Evolutionary conservation across 2,888 invertebrate genomes (phyloP).

Genomic region (Orchestes rusci): DNA sequence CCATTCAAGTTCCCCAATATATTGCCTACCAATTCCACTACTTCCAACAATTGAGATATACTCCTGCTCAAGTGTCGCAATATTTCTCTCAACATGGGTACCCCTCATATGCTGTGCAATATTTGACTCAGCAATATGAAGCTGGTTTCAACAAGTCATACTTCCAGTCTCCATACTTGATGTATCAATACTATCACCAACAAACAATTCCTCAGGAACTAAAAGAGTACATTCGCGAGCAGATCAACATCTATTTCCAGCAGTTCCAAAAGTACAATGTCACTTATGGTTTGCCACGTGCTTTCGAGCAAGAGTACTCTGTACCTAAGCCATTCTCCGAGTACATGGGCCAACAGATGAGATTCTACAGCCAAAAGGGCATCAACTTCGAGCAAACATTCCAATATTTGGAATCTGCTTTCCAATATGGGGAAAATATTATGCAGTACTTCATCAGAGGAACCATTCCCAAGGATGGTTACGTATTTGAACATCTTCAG

Average conservation of each 20-base stretch:
- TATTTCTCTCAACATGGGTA: constrained; percentile 11
- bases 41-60: constrained; percentile 11
- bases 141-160: constrained; percentile 7
- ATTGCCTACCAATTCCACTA: constrained; percentile 14
- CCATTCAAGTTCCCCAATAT: constrained; percentile 9
- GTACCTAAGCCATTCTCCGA: constrained; percentile 11
- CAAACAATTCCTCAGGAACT: constrained; percentile 9
- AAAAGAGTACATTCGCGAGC: constrained; percentile 5
- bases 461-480: constrained; percentile 4
- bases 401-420: constrained; percentile 9
- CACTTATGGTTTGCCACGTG: constrained; percentile 1
- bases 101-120: constrained; percentile 9
- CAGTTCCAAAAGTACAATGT: constrained; percentile 1
- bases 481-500: constrained; percentile 5
- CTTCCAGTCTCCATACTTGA: constrained; percentile 10
- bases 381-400: constrained; percentile 2
- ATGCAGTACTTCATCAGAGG: constrained; percentile 3
- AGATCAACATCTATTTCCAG: constrained; percentile 3
- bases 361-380: constrained; percentile 8
- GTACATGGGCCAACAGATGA: constrained; percentile 8
- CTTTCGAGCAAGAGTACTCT: constrained; percentile 4
- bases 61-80: constrained; percentile 6
- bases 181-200: constrained; percentile 7
- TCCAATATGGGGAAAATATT: constrained; percentile 9
- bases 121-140: constrained; percentile 12